Base-by-base conservation (phyloP, 2,113 vertebrate species). In the Zosterops pallidus region DNA sequence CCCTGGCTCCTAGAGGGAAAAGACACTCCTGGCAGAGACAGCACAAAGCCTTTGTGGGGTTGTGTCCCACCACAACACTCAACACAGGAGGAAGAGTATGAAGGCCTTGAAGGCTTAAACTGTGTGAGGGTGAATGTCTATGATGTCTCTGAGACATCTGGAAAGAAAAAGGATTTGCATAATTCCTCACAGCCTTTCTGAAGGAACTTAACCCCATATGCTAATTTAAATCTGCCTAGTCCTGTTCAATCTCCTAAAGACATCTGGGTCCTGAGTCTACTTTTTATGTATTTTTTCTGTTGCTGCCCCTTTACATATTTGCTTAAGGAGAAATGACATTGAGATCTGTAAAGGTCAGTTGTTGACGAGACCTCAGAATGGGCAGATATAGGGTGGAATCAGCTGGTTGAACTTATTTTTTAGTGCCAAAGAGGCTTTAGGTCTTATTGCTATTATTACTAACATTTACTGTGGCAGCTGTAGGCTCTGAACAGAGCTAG, bases 361-460 rank as follows among this genome's bases (percentile, higher is more conserved):
- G 42, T 44, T 35, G 52, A 56, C 56, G 22, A 89, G 39, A 64
- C 56, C 37, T 74, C 49, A 53, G 64, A 84, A 89, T 19, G 60
- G 46, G 47, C 11, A 86, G 49, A 69, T 35, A 53, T 2, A 68
- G 39, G 33, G 65, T 53, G 14, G 69, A 94, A 92, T 56, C 86
- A 89, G 83, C 69, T 78, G 53, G 12, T 35, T 50, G 60, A 83
- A 94, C 47, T 92, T 70, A 31, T 39, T 83, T 95, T 93, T 77
- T 59, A 71, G 47, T 59, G 50, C 35, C 83, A 97, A 93, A 86
- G 72, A 84, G 78, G 86, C 68, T 93, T 95, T 91, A 60, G 91
- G 64, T 71, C 57, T 97, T 93, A 89, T 4, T 91, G 55, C 50
- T 81, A 46, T 89, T 78, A 88, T 76, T 60, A n/a, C 67, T 94